Conservation (phyloP, 2,797 vertebrate species). For the Semotilus atromaculatus region DNA sequence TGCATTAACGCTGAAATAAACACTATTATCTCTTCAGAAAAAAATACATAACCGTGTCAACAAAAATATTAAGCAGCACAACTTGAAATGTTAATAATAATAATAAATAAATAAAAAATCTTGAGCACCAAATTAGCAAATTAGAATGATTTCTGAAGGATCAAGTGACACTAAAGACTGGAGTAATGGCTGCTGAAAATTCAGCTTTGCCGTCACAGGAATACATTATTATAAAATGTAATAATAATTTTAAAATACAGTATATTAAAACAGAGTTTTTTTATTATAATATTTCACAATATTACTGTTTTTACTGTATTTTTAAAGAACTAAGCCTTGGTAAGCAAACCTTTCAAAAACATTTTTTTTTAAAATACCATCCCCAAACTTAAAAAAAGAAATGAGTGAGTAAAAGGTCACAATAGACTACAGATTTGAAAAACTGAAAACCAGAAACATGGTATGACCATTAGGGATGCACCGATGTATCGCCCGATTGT, state of each 20-base stretch:
- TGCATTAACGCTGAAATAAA: not conserved
- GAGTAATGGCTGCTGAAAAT: not conserved
- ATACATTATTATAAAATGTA: not conserved
- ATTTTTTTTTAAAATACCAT: too few relatives aligned
- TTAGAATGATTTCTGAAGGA: not conserved
- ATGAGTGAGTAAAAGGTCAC: too few relatives aligned
- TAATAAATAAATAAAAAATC: too few relatives aligned
- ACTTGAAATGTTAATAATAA: not conserved
- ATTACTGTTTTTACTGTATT: too few relatives aligned
- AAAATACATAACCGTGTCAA: not conserved
- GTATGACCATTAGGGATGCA: not conserved
- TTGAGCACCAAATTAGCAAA: not conserved
- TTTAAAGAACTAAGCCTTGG: too few relatives aligned
- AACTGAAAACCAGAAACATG: not conserved
- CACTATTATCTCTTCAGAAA: not conserved
- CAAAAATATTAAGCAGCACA: not conserved
- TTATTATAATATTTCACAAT: too few relatives aligned
- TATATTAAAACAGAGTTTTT: too few relatives aligned
- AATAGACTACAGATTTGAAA: not conserved
- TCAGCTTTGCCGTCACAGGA: not conserved
- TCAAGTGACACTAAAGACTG: not conserved
- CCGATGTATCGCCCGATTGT: too few relatives aligned
- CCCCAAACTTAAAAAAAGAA: too few relatives aligned
- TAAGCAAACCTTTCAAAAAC: too few relatives aligned
- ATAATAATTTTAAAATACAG: not conserved